These are phyloP conservation scores for Brassicogethes aeneus DNA, from an alignment of 2,888 invertebrate genomes.

Conservation along the genomic window DNA sequence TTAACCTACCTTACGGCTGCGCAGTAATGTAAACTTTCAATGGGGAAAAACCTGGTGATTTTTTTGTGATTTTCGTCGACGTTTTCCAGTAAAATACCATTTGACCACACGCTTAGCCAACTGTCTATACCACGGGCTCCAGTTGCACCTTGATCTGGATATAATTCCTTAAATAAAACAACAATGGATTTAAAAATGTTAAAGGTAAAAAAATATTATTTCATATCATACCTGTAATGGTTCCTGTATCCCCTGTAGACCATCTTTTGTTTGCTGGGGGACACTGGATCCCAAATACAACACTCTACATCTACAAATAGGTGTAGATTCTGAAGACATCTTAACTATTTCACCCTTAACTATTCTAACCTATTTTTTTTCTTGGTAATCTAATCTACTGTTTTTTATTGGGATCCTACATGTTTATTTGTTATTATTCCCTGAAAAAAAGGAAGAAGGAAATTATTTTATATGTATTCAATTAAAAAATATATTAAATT, in stretches of 20 bases:
- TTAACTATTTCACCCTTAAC: no score
- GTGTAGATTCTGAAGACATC: constrained; percentile 81
- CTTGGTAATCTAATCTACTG: no score
- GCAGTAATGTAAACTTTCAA: constrained; percentile 91
- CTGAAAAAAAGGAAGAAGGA: no score
- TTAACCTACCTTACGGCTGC: constrained; percentile 91
- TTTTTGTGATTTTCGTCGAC: constrained; percentile 92
- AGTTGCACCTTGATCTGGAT: constrained; percentile 52
- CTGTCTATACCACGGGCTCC: constrained; percentile 88
- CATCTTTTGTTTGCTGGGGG: constrained; percentile 96
- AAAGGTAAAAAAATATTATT: no score
- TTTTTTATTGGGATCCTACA: no score
- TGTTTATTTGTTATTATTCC: no score
- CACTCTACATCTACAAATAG: constrained; percentile 93
- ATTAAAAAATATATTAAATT: no score
- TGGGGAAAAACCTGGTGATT: constrained; percentile 92
- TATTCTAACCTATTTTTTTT: no score
- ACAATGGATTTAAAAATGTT: no score
- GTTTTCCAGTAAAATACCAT: constrained; percentile 90
- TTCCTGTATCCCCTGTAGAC: constrained; percentile 94
- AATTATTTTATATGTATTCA: no score
- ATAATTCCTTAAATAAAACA: no score
- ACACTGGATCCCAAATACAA: constrained; percentile 94
- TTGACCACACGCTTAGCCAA: constrained; percentile 95
- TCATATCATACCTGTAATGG: constrained; percentile 90